Conservation (phyloP, 2,888 invertebrate species). For the Ptycholaimellus sp. region DNA sequence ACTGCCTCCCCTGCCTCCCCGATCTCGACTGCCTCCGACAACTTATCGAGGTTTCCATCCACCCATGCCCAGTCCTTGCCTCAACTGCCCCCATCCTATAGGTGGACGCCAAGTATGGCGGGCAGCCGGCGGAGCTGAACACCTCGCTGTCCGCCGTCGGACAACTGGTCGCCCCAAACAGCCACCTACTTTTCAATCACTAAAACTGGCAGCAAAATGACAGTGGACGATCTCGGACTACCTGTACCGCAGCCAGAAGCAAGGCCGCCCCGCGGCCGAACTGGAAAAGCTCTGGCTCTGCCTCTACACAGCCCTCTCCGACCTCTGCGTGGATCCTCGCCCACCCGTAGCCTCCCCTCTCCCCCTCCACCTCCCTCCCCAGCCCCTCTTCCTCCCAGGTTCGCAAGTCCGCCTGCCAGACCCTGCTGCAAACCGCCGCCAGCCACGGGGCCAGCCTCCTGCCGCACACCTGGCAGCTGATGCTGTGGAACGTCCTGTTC, state of each 20-base stretch:
- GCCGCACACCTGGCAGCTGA: slow-evolving; percentile 69
- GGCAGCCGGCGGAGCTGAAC: slow-evolving; percentile 82
- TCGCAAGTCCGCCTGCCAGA: slow-evolving; percentile 69
- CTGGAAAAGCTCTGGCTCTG: slow-evolving; percentile 21
- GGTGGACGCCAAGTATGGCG: slow-evolving; percentile 83
- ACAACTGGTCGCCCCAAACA: slow-evolving; percentile 74
- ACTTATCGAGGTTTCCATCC: neutral
- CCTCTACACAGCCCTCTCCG: slow-evolving; percentile 27
- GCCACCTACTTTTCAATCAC: neutral
- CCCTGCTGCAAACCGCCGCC: slow-evolving; percentile 81
- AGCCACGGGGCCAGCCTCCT: slow-evolving; percentile 72
- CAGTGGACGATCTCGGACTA: slow-evolving; percentile 98
- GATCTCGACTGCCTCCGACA: slow-evolving; percentile 66
- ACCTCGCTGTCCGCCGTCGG: slow-evolving; percentile 89
- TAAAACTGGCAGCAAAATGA: slow-evolving; percentile 17
- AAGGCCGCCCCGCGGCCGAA: slow-evolving; percentile 23
- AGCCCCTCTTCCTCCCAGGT: slow-evolving; percentile 40
- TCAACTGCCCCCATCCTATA: slow-evolving; percentile 51
- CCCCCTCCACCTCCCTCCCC: neutral
- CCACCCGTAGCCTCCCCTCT: slow-evolving; percentile 46
- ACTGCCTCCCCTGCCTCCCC: no score
- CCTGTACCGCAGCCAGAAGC: slow-evolving; percentile 43
- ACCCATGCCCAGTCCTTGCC: slow-evolving; percentile 41
- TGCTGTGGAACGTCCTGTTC: slow-evolving; percentile 71
- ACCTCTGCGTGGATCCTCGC: slow-evolving; percentile 67